Evolutionary conservation across 2,797 vertebrate genomes (phyloP).

Genomic region (Astyanax mexicanus): DNA sequence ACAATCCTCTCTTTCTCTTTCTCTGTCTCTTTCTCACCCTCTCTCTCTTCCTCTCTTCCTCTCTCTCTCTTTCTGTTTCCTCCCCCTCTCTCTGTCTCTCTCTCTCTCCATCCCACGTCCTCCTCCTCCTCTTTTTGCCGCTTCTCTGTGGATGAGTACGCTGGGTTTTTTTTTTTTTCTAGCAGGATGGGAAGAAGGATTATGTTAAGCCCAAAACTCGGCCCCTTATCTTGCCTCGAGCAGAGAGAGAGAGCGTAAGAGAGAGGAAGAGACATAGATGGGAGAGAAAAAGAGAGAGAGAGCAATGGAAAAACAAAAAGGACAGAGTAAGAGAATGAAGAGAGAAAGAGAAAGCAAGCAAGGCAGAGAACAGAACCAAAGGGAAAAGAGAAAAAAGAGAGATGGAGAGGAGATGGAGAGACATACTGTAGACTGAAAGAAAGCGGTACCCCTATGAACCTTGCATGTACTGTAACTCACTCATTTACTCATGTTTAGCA

Average conservation of each 20-base stretch:
- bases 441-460: too few relatives aligned
- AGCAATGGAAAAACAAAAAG: not conserved
- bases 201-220: slow-evolving; percentile 82
- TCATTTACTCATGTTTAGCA: too few relatives aligned
- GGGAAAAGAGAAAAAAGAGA: not conserved
- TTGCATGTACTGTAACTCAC: too few relatives aligned
- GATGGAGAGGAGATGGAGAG: not conserved
- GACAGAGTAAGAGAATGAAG: not conserved
- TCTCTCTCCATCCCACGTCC: slow-evolving; percentile 39
- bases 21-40: not conserved
- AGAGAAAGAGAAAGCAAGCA: slow-evolving; percentile 43
- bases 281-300: slow-evolving; percentile 50
- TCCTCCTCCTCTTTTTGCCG: slow-evolving; percentile 51
- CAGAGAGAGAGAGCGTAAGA: slow-evolving; percentile 66
- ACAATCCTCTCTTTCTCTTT: slow-evolving; percentile 41
- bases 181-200: slow-evolving; percentile 76
- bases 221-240: slow-evolving; percentile 83
- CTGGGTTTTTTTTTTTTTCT: slow-evolving; percentile 74
- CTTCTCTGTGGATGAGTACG: slow-evolving; percentile 76
- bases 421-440: not conserved
- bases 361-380: not conserved
- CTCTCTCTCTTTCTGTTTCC: not conserved
- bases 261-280: slow-evolving; percentile 71
- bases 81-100: slow-evolving; percentile 22
- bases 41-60: not conserved